These are phyloP conservation scores for Leucophenga montana DNA, from an alignment of 2,888 invertebrate species.

Conservation along the genomic window DNA sequence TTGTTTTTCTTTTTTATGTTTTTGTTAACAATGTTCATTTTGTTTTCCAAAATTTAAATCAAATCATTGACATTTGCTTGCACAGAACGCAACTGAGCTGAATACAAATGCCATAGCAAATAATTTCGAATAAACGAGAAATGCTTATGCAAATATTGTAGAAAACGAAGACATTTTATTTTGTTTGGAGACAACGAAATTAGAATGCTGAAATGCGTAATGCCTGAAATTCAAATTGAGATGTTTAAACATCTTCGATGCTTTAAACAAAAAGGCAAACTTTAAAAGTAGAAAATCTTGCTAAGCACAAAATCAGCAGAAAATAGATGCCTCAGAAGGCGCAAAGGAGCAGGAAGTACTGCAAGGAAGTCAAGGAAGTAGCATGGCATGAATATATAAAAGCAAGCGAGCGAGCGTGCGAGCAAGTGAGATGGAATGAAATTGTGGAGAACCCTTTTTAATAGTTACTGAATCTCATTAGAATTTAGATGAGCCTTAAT, in stretches of 20 bases:
- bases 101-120: constrained; percentile 56
- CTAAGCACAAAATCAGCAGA: constrained; percentile 10
- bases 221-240: too few relatives aligned
- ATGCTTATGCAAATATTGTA: constrained; percentile 1
- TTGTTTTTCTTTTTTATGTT: background rate
- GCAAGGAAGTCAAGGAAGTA: constrained; percentile 5
- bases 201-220: too few relatives aligned
- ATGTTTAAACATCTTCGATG: too few relatives aligned
- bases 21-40: constrained; percentile 18
- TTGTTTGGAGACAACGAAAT: too few relatives aligned
- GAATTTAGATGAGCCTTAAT: constrained; percentile 73
- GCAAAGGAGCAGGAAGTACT: too few relatives aligned
- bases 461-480: constrained; percentile 73
- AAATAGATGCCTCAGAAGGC: constrained; percentile 9
- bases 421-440: background rate
- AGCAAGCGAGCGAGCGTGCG: background rate
- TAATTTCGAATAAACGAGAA: constrained; percentile 39
- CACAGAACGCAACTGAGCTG: constrained; percentile 51
- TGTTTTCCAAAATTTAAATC: constrained; percentile 61
- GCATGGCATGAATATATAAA: background rate
- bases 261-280: too few relatives aligned
- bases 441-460: constrained; percentile 52
- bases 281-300: too few relatives aligned
- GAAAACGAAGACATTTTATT: too few relatives aligned
- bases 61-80: constrained; percentile 66